phyloP scores from a whole-genome alignment of 2,113 vertebrate genomes.

The Thryonomys swinderianus region DNA sequence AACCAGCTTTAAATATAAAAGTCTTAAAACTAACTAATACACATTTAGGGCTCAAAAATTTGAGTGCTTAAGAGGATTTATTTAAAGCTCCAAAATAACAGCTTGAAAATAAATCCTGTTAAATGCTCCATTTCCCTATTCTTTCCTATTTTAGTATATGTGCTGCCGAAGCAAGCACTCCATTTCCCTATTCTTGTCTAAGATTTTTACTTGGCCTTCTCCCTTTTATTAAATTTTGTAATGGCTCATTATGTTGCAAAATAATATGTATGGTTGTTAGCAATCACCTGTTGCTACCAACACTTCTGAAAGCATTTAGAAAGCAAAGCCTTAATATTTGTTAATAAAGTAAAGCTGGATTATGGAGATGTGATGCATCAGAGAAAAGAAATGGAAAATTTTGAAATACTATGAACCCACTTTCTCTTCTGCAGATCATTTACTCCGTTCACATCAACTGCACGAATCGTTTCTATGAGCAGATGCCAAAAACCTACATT shows the following conservation, averaged over 20 bases:
- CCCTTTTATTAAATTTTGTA: slow-evolving; percentile 55
- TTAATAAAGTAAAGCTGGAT: slow-evolving; percentile 6
- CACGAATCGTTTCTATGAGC: slow-evolving; percentile 16
- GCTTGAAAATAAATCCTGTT: slow-evolving; percentile 84
- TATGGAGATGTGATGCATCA: slow-evolving; percentile 46
- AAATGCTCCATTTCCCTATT: slow-evolving; percentile 76
- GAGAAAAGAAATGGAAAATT: slow-evolving; percentile 1
- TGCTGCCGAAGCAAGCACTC: no score
- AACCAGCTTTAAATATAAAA: slow-evolving; percentile 42
- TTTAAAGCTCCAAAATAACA: slow-evolving; percentile 83
- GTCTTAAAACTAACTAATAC: slow-evolving; percentile 25
- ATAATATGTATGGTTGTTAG: background rate
- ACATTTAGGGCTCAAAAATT: slow-evolving; percentile 74
- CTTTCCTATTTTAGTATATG: no score
- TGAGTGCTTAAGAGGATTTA: slow-evolving; percentile 83
- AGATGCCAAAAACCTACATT: background rate
- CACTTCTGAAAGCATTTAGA: slow-evolving; percentile 44
- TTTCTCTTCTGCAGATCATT: background rate
- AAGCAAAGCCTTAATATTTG: slow-evolving; percentile 44
- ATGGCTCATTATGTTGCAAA: slow-evolving; percentile 32
- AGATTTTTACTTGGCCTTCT: slow-evolving; percentile 57
- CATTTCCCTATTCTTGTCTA: slow-evolving; percentile 74
- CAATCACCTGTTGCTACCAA: slow-evolving; percentile 32
- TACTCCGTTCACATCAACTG: background rate
- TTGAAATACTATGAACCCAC: slow-evolving; percentile 1